Conservation (phyloP, 1,140 invertebrate genomes). For the Tetraneura akinire region DNA sequence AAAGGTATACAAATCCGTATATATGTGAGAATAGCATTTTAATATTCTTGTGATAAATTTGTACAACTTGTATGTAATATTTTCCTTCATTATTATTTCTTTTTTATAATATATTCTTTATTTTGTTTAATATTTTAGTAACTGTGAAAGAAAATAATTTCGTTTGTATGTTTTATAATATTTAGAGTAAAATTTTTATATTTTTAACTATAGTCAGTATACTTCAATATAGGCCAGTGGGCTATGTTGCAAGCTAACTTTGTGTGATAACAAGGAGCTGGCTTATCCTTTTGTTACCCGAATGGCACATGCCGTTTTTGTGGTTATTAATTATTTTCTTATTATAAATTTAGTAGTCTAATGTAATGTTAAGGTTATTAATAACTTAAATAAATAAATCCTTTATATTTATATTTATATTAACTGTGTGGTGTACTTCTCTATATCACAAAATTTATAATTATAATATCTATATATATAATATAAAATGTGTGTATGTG, state of each 20-base stretch:
- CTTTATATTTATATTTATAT: background rate
- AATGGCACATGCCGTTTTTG: background rate
- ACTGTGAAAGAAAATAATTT: background rate
- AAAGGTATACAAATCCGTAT: background rate
- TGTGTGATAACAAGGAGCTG: background rate
- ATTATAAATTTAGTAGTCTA: background rate
- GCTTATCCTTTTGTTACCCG: constrained; percentile 20
- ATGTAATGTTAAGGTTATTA: background rate
- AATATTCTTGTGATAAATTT: constrained; percentile 37
- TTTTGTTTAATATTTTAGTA: constrained; percentile 4
- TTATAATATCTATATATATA: background rate
- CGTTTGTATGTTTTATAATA: constrained; percentile 44
- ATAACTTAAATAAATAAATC: background rate
- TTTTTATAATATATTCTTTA: background rate
- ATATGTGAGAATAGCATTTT: background rate
- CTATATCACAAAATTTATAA: constrained; percentile 24
- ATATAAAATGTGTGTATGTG: too few species aligned
- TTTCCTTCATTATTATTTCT: constrained; percentile 41
- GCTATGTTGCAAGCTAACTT: background rate
- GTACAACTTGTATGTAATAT: constrained; percentile 15
- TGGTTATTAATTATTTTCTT: constrained; percentile 28
- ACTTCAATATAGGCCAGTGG: background rate
- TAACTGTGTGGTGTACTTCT: background rate
- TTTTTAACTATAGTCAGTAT: constrained; percentile 12
- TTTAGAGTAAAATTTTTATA: constrained; percentile 21